Base-by-base conservation (phyloP, 2,888 invertebrate genomes). In the Andricus curvator region DNA sequence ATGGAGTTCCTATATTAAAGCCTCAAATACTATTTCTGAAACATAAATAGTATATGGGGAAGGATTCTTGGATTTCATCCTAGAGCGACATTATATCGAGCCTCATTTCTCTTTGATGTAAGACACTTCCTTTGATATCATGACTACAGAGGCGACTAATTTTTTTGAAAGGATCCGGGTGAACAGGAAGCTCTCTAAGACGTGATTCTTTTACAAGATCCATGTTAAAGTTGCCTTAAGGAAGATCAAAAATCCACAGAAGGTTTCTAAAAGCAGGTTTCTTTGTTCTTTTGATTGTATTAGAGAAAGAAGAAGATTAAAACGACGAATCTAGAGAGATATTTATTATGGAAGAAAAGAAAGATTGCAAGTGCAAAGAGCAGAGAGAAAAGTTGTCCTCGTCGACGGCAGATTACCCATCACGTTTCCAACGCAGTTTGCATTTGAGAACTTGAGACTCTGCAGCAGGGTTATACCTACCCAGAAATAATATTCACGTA, bases 71-170 rank as follows among this genome's bases (percentile, higher is more conserved):
- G 13, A 44, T 51, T 74, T 74, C 33, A 37, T 74, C 33, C 37
- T 51, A n/a, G n/a, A 51, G 22, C n/a, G 37, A 60, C 56, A 20
- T 20, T 20, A 74, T n/a, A 33, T 33, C 33, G 51, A 74, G 6
- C 22, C 20, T 51, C 9, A 74, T 29, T 74, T 74, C 56, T 37
- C 56, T 60, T 74, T 74, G 51, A 74, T 60, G 33, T 56, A 60
- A 74, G 74, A 74, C 74, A 74, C 74, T 37, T 74, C 74, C 51
- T 74, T 74, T 74, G 74, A 74, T 56, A 74, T 20, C 44, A 29
- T 22, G 56, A 25, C 51, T 37, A 74, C 33, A 22, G 33, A 17
- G 29, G 3, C 64, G 29, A 64, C 64, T 64, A 64, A 64, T 64
- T 64, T 64, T 64, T 64, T 64, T 64, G 13, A 64, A 64, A 64